phyloP scores from a whole-genome alignment of 64 coral and sea anemone genomes.

The Dendronephthya gigantea region DNA sequence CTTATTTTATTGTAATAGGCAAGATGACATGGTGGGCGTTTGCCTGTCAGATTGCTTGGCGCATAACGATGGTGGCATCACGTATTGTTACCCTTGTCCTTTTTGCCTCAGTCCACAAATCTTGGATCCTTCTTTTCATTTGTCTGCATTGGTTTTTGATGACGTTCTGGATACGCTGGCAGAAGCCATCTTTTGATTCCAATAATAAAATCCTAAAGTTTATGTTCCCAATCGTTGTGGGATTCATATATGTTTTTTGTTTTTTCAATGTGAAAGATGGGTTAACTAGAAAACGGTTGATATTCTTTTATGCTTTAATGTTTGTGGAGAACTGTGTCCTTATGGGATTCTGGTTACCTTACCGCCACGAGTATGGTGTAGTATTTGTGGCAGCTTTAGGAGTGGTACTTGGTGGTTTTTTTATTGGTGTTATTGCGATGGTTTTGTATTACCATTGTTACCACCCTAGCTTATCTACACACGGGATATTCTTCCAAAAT shows the following conservation, averaged over 20 bases:
- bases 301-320: slow-evolving; percentile 46
- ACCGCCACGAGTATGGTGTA: slow-evolving; percentile 41
- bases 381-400: slow-evolving; percentile 30
- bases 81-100: slow-evolving; percentile 50
- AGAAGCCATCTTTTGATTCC: slow-evolving; percentile 31
- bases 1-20: background rate
- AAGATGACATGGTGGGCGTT: slow-evolving; percentile 53
- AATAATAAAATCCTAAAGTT: slow-evolving; percentile 26
- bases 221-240: slow-evolving; percentile 35
- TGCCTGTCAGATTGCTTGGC: slow-evolving; percentile 51
- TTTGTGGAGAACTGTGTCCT: slow-evolving; percentile 40
- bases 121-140: slow-evolving; percentile 38
- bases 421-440: slow-evolving; percentile 41
- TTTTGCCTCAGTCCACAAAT: slow-evolving; percentile 45
- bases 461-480: slow-evolving; percentile 45
- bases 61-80: slow-evolving; percentile 55
- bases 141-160: slow-evolving; percentile 47
- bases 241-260: slow-evolving; percentile 64
- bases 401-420: slow-evolving; percentile 51
- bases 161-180: slow-evolving; percentile 33
- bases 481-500: slow-evolving; percentile 59
- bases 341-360: slow-evolving; percentile 49
- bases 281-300: slow-evolving; percentile 38
- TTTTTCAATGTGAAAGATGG: slow-evolving; percentile 65
- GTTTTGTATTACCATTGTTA: slow-evolving; percentile 57